Percentiles rank a stretch among this genome's conserved stretches.
phyloP scores from a whole-genome alignment of 2,797 vertebrate species.

The Aldrovandia affinis region DNA sequence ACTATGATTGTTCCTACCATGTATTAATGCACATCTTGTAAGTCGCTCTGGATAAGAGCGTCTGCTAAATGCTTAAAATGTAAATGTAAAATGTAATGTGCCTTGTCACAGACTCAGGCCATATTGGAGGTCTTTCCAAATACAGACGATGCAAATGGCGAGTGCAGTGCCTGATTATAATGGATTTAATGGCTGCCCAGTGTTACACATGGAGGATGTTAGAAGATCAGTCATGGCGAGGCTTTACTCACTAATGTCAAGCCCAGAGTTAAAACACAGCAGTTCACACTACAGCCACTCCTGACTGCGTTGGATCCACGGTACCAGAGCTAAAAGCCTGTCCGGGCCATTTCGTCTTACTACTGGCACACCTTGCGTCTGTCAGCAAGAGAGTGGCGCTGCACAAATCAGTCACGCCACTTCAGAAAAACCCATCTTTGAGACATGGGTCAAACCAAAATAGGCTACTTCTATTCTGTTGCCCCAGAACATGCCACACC shows the following conservation, averaged over 20 bases:
- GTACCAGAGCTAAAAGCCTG: constrained; percentile 44
- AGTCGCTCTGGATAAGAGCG: too few species aligned
- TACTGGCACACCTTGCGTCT: constrained; percentile 14
- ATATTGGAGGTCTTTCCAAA: not conserved
- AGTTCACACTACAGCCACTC: constrained; percentile 39
- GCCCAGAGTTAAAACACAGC: constrained; percentile 36
- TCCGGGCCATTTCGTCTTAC: constrained; percentile 53
- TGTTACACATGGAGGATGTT: constrained; percentile 33
- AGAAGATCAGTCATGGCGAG: constrained; percentile 48
- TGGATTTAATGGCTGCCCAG: constrained; percentile 62
- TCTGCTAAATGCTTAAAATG: too few species aligned
- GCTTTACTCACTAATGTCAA: constrained; percentile 32
- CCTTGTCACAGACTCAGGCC: not conserved
- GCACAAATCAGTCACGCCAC: not conserved
- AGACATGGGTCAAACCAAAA: not conserved
- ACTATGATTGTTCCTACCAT: too few species aligned
- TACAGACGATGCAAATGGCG: constrained; percentile 14
- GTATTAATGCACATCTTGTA: too few species aligned
- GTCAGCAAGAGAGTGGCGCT: not conserved
- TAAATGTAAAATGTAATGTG: too few species aligned
- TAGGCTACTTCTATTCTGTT: not conserved
- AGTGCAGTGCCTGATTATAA: constrained; percentile 59
- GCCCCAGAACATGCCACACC: too few species aligned
- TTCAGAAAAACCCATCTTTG: not conserved
- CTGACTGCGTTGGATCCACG: constrained; percentile 35